Evolutionary conservation across 2,113 vertebrate genomes (phyloP), one percentile per base, ranked within the genome.

Genomic region (Strix uralensis): DNA sequence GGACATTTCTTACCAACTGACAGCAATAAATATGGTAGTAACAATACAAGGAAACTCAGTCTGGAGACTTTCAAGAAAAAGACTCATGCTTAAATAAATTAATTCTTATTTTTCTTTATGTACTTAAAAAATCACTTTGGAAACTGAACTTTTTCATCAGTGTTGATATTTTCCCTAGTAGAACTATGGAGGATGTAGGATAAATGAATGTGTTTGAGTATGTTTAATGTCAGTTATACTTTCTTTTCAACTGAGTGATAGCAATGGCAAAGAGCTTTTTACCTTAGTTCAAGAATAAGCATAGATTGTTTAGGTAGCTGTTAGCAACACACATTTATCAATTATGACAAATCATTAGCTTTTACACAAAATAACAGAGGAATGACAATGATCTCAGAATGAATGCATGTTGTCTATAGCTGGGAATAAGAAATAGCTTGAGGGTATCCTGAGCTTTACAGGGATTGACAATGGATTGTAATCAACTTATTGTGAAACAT

Each of bases 81-180:
- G 0, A 22, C 20, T 46, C 5, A 0, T 32, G 1, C 3, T 66
- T 70, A 69, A 66, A 62, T 27, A 86, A 63, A 25, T 47, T 30
- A 0, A 5, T 32, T 38, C 2, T 4, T 14, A 29, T 46, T 40
- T 88, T 75, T 44, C 1, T 34, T 71, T 71, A 34, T 81, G 5
- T 62, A 52, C 19, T 78, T 40, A 86, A 77, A 84, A 59, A 29
- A 36, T 75, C 8, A 47, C 18, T 18, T 21, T 52, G 17, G 19
- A 92, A 81, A 10, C 6, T 1, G 7, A 69, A 16, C 2, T 59
- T 67, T 84, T 88, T 88, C 2, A 26, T 51, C 13, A 15, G 5
- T 46, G 19, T 36, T 77, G 61, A 17, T 84, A 62, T 72, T 77
- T 86, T 63, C 13, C 9, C 16, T 27, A 38, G 7, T 16, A 69